phyloP scores from a whole-genome alignment of 2,797 vertebrate genomes.

The Anguilla megastoma region DNA sequence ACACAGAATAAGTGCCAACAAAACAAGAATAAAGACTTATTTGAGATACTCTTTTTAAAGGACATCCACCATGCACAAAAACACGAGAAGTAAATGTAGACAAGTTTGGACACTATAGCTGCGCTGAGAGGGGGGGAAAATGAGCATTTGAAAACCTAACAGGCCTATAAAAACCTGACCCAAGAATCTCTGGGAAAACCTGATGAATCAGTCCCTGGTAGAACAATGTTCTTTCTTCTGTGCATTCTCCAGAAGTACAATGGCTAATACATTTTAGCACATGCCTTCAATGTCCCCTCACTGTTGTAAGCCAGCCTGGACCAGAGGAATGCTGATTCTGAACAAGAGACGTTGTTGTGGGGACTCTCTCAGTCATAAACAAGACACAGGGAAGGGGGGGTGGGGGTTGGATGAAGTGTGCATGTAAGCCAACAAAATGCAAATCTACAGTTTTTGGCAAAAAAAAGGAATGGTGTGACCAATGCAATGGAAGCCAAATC shows the following conservation, averaged over 20 bases:
- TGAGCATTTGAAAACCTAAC: conserved; percentile 95
- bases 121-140: conserved; percentile 82
- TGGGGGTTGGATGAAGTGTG: conserved; percentile 58
- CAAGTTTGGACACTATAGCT: conserved; percentile 92
- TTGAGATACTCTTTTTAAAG: conserved; percentile 96
- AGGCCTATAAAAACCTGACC: conserved; percentile 97
- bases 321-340: conserved; percentile 75
- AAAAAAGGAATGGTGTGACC: not conserved
- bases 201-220: conserved; percentile 90
- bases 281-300: conserved; percentile 82
- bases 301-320: conserved; percentile 80
- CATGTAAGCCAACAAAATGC: conserved; percentile 69
- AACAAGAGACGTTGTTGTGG: conserved; percentile 66
- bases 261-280: conserved; percentile 89
- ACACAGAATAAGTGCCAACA: conserved; percentile 98
- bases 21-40: conserved; percentile 99
- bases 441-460: conserved; percentile 46
- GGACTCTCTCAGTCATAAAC: conserved; percentile 63
- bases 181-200: conserved; percentile 98
- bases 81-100: conserved; percentile 98
- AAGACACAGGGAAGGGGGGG: conserved; percentile 69
- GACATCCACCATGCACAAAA: conserved; percentile 96
- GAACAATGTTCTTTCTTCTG: conserved; percentile 86
- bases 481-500: conserved; percentile 11
- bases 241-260: conserved; percentile 84